These are phyloP conservation scores for Leuciscus waleckii DNA, from an alignment of 2,797 vertebrate species.

Conservation along the genomic window DNA sequence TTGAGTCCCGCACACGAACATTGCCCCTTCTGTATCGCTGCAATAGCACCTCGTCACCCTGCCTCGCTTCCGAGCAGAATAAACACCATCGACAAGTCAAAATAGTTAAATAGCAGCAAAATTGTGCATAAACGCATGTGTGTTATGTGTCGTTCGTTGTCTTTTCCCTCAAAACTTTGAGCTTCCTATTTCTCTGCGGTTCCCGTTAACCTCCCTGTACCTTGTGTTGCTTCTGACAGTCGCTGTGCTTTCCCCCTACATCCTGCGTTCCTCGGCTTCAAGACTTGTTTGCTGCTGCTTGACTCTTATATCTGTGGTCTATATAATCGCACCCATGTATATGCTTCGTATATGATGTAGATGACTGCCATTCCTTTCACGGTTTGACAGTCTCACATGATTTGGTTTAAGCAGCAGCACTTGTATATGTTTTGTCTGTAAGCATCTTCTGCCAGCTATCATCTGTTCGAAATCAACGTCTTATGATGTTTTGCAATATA, in stretches of 20 bases:
- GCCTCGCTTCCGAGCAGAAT: constrained; percentile 5
- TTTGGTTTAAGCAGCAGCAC: not conserved
- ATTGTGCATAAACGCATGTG: constrained; percentile 26
- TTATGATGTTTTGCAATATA: not conserved
- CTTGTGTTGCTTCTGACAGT: constrained; percentile 45
- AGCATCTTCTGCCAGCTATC: constrained; percentile 5
- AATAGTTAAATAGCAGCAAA: constrained; percentile 47
- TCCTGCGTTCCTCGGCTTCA: constrained; percentile 7
- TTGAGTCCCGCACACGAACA: constrained; percentile 14
- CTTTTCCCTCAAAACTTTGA: constrained; percentile 35
- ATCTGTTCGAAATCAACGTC: constrained; percentile 8
- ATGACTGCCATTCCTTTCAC: not conserved
- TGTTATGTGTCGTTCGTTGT: constrained; percentile 11
- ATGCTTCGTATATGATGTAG: not conserved
- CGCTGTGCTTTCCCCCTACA: constrained; percentile 33
- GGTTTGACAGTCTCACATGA: not conserved
- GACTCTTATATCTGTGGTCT: constrained; percentile 4
- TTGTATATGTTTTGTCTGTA: not conserved
- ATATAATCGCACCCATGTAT: constrained; percentile 6
- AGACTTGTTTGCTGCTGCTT: constrained; percentile 13
- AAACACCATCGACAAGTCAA: constrained; percentile 8
- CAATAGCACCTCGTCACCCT: not conserved
- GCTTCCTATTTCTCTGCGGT: constrained; percentile 45
- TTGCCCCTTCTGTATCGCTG: not conserved
- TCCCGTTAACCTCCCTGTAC: constrained; percentile 35